Percentiles rank a stretch among this genome's conserved stretches.
These are phyloP conservation scores for Pogonognathellus flavescens DNA, from an alignment of 1,140 invertebrate genomes.

Conservation along the genomic window DNA sequence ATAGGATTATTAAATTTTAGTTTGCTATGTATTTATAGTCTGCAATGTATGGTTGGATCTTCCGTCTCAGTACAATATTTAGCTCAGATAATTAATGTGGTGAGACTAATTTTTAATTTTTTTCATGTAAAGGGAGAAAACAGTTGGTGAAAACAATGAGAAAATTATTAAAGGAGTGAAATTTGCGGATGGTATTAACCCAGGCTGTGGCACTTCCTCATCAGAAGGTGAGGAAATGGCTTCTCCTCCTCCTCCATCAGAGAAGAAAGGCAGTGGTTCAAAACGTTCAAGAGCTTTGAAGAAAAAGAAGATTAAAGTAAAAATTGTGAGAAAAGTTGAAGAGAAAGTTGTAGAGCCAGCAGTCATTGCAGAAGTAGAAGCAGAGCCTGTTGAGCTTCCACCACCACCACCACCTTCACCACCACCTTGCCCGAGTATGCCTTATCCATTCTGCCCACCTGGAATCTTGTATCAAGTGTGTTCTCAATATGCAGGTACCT, in stretches of 20 bases:
- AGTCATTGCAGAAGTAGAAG: constrained; percentile 2
- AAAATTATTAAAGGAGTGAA: constrained; percentile 72
- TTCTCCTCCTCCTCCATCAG: constrained; percentile 75
- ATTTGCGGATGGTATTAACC: constrained; percentile 77
- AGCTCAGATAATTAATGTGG: no score
- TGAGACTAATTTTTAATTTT: background rate
- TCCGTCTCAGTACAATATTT: no score
- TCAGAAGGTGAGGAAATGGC: constrained; percentile 77
- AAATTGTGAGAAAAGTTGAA: constrained; percentile 71
- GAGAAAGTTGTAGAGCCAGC: background rate
- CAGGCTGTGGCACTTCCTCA: constrained; percentile 78
- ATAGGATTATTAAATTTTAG: no score
- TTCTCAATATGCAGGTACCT: constrained; percentile 65
- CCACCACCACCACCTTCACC: constrained; percentile 38
- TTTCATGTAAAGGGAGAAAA: constrained; percentile 22
- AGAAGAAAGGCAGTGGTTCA: constrained; percentile 15
- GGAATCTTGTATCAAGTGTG: constrained; percentile 66
- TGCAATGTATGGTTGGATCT: no score
- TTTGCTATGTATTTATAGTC: no score
- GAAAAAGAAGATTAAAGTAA: constrained; percentile 72
- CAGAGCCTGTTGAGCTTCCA: background rate
- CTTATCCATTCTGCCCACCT: constrained; percentile 65
- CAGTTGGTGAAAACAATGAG: constrained; percentile 17
- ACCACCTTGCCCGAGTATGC: constrained; percentile 56
- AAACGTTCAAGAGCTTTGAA: constrained; percentile 61